phyloP scores from a whole-genome alignment of 2,888 invertebrate species.

The Gasteruption jaculator region DNA sequence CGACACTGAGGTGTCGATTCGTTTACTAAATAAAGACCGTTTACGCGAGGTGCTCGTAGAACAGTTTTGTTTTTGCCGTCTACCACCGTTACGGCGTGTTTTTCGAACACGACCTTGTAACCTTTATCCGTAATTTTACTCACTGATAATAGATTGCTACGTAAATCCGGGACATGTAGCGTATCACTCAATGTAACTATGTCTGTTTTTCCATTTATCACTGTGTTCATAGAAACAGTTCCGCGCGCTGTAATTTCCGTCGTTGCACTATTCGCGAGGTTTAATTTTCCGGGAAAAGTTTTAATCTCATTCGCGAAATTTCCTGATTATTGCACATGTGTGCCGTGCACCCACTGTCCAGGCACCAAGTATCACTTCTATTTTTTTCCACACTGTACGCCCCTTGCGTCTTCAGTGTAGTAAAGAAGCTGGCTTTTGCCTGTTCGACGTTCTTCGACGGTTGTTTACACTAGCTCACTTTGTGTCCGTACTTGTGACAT shows the following conservation, averaged over 20 bases:
- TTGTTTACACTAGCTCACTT: constrained; percentile 7
- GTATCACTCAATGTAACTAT: constrained; percentile 14
- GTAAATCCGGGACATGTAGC: constrained; percentile 16
- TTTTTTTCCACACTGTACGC: no score
- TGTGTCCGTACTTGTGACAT: constrained; percentile 16
- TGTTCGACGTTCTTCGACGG: constrained; percentile 12
- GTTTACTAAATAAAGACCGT: constrained; percentile 15
- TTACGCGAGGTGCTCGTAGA: constrained; percentile 11
- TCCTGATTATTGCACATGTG: constrained; percentile 17
- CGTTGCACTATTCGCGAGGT: constrained; percentile 17
- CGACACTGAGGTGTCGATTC: not conserved
- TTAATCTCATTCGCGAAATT: constrained; percentile 15
- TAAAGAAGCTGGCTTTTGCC: no score
- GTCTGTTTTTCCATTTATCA: constrained; percentile 5
- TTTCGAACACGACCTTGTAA: constrained; percentile 14
- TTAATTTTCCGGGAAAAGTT: constrained; percentile 13
- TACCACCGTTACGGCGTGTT: constrained; percentile 11
- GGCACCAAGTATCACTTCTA: no score
- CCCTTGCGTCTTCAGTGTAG: no score
- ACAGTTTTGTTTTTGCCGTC: constrained; percentile 7
- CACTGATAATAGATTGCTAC: constrained; percentile 18
- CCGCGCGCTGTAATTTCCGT: constrained; percentile 14
- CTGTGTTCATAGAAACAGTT: constrained; percentile 6
- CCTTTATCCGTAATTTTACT: constrained; percentile 12
- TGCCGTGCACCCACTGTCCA: constrained; percentile 21